Evolutionary conservation across 2,888 invertebrate genomes (phyloP), one percentile per base, ranked within the genome.

Genomic region (Lampropteryx suffumata): DNA sequence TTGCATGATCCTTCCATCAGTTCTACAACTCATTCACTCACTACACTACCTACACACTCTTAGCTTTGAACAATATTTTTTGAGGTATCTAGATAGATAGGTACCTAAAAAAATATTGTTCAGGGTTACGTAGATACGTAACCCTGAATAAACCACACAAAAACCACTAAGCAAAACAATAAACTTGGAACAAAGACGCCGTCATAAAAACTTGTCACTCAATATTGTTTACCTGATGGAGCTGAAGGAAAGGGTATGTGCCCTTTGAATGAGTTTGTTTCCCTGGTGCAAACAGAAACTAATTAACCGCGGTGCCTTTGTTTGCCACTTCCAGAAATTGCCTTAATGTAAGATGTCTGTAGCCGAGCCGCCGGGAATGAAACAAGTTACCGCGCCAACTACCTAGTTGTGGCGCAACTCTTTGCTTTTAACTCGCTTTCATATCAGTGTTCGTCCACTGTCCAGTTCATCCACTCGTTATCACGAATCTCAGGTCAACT

Each of bases 231-330:
- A 58, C 58, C 58, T 58, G 42, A 32, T 37, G 26, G 36, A 50
- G 42, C 33, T 32, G 44, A 51, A 44, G 29, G 42, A 57, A 55
- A 56, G 61, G 67, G 71, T 69, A 61, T 67, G 44, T 41, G 66
- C 71, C 69, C 73, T 73, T 73, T 70, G 67, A 78, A 70, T 69
- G 65, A 69, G 73, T 73, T 74, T 82, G 79, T 84, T 82, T 78
- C 71, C 71, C 71, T 60, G 67, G 64, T 46, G 73, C 78, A 84
- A 84, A 84, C 79, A 84, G 73, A 71, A 68, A 73, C 77, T 80
- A 81, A 83, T 82, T 80, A 83, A 78, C 73, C 65, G 77, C 79
- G 79, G 78, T 76, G 67, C 73, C 76, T 84, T 83, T 84, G 79
- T 80, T 77, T 71, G 73, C 66, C 70, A 74, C 75, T 82, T 79